These are phyloP conservation scores for Bufo gargarizans DNA, from an alignment of 2,113 vertebrate genomes.

Conservation along the genomic window DNA sequence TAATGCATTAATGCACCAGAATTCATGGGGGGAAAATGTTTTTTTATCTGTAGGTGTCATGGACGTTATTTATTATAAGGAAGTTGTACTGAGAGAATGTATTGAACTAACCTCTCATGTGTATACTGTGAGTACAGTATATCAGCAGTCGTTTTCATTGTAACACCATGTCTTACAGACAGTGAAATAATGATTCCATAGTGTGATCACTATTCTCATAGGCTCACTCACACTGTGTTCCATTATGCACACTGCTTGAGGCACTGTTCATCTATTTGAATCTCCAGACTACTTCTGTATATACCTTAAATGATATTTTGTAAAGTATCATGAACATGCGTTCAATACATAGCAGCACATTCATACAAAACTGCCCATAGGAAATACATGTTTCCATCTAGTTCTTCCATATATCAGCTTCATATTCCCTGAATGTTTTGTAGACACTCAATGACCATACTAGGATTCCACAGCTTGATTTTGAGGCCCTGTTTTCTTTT, in stretches of 20 bases:
- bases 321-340: neutral
- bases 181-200: neutral
- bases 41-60: neutral
- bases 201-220: slow-evolving; percentile 1
- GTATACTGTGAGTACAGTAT: neutral
- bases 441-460: neutral
- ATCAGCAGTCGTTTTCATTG: neutral
- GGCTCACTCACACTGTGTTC: slow-evolving; percentile 2
- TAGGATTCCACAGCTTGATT: neutral
- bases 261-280: neutral
- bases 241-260: slow-evolving; percentile 14
- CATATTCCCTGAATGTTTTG: neutral
- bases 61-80: neutral
- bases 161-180: neutral
- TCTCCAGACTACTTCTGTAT: neutral
- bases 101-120: neutral
- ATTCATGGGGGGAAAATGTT: neutral
- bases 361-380: neutral
- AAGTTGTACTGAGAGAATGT: neutral
- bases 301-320: neutral
- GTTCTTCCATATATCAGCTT: neutral
- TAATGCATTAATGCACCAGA: neutral
- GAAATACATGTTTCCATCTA: neutral
- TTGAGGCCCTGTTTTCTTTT: neutral
- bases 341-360: neutral